Evolutionary conservation across 2,888 invertebrate genomes (phyloP), one percentile per base, ranked within the genome.

Genomic region (Teleiodes luculella): DNA sequence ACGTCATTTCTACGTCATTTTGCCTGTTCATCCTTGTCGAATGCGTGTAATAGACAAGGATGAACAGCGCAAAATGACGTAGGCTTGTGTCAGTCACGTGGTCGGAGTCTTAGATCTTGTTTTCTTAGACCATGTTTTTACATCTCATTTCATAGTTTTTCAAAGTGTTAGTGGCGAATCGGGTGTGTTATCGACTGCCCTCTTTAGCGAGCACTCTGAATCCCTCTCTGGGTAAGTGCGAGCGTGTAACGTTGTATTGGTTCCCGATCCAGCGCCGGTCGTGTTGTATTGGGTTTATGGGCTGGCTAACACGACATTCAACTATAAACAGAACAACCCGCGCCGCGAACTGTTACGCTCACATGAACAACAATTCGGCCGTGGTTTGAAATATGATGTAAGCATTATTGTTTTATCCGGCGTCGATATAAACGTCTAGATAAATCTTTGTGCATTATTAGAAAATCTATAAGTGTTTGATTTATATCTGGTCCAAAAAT

Each of bases 291-390:
- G 41, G 37, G 49, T 37, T 56, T 56, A 56, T 45, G 49, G 31
- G 7, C 31, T 48, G 45, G 28, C 43, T 50, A 56, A 56, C 56
- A 56, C 53, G 56, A 46, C 53, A 56, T 53, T 48, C 47, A 39
- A 55, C 55, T 52, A 52, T 55, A 55, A 55, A 55, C 46, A 30
- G 33, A 46, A 46, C 50, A 54, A 51, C 50, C 45, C 24, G 24
- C 24, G 37, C 50, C 48, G 20, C 33, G 33, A 48, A 33, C 33
- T 48, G 20, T 28, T 31, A 46, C 33, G 48, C 48, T 36, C 46
- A 46, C 16, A 49, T 20, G 53, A 53, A 51, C 51, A 51, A 51
- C 41, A 18, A 31, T 31, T 13, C 36, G 30, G 53, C 36, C 20
- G 41, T 24, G 28, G 37, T 49, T 49, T 24, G 33, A 48, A 48